Evolutionary conservation across 2,113 vertebrate genomes (phyloP).

Genomic region (Fukomys damarensis): DNA sequence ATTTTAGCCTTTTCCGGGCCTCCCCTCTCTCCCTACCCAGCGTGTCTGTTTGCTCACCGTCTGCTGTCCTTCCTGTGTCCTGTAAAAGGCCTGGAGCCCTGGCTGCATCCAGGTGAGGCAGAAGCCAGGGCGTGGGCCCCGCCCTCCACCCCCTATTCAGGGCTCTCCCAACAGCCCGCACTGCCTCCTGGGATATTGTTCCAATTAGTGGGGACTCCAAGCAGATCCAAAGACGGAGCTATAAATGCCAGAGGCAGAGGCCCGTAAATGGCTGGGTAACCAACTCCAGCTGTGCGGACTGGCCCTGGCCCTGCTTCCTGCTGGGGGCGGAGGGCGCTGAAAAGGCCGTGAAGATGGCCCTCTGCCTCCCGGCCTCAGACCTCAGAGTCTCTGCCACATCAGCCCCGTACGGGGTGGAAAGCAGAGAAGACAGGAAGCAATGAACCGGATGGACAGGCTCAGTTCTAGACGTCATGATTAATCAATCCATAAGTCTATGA

Average conservation of each 20-base stretch:
- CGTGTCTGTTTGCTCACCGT: background rate
- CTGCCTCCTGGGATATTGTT: conserved; percentile 36
- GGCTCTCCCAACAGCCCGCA: background rate
- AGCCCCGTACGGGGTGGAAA: background rate
- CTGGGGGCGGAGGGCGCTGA: background rate
- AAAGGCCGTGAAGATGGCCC: background rate
- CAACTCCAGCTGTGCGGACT: conserved; percentile 56
- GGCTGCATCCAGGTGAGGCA: background rate
- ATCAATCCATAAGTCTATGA: background rate
- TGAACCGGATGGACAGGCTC: background rate
- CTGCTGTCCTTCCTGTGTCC: conserved; percentile 47
- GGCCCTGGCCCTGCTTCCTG: background rate
- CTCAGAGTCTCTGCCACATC: background rate
- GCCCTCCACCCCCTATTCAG: background rate
- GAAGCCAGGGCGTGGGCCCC: background rate
- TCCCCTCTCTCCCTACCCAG: background rate
- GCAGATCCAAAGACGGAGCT: conserved; percentile 66
- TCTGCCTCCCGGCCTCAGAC: background rate
- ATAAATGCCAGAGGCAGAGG: conserved; percentile 76
- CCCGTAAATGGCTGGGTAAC: conserved; percentile 76
- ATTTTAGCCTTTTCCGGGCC: background rate
- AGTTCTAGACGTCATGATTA: background rate
- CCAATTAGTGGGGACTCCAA: conserved; percentile 67
- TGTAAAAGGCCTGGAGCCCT: background rate
- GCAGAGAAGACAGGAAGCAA: background rate